phyloP scores from a whole-genome alignment of 2,888 invertebrate genomes.

The Lepidochrysops patricia region DNA sequence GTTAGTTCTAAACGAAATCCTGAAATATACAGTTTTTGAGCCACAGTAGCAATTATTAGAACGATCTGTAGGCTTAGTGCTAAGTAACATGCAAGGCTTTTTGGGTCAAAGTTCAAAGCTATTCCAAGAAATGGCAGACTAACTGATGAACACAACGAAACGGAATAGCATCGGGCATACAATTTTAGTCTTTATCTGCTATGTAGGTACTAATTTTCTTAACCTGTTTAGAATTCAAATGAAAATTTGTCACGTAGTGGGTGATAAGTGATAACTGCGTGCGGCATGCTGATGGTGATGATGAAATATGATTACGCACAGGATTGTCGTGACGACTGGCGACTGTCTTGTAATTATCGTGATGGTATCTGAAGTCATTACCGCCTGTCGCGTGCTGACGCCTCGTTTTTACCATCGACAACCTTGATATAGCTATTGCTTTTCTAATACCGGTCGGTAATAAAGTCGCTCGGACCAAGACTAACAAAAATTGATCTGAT shows the following conservation, averaged over 20 bases:
- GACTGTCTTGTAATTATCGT: neutral
- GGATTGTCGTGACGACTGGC: constrained; percentile 3
- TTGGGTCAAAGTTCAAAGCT: neutral
- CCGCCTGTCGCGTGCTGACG: constrained; percentile 9
- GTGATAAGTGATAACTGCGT: too few relatives aligned
- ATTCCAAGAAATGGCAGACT: neutral
- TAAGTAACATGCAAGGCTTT: neutral
- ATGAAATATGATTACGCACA: neutral
- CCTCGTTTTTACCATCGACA: neutral
- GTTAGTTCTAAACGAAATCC: neutral
- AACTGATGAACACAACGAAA: neutral
- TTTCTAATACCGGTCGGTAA: neutral
- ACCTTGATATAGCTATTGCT: neutral
- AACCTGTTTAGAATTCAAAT: too few relatives aligned
- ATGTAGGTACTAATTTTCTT: too few relatives aligned
- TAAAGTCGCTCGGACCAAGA: too few relatives aligned
- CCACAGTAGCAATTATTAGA: neutral
- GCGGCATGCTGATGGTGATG: neutral
- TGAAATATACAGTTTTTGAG: neutral
- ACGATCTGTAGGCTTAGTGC: neutral
- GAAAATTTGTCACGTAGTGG: too few relatives aligned
- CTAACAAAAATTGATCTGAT: neutral
- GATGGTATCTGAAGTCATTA: constrained; percentile 4
- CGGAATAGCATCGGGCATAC: too few relatives aligned
- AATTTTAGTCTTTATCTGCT: too few relatives aligned